Evolutionary conservation across 2,113 vertebrate genomes (phyloP).

Genomic region (Lathamus discolor): DNA sequence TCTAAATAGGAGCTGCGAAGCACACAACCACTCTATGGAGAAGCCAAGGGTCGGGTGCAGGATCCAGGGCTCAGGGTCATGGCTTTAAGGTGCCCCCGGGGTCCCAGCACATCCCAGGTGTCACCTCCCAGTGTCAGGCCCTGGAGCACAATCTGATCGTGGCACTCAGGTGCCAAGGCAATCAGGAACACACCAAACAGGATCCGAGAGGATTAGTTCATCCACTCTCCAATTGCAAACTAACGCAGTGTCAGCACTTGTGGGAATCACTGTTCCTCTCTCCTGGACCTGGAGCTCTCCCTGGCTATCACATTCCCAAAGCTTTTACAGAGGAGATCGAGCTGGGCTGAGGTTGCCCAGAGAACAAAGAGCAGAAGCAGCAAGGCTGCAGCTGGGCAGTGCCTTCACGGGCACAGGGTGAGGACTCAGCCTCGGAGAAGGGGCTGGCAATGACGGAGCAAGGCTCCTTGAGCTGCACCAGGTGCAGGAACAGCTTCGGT

Average conservation of each 20-base stretch:
- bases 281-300: neutral
- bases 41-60: neutral
- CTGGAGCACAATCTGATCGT: neutral
- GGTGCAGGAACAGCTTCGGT: neutral
- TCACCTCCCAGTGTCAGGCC: fast-evolving
- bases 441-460: neutral
- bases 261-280: neutral
- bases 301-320: neutral
- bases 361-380: neutral
- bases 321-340: neutral
- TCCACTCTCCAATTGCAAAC: neutral
- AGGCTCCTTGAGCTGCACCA: fast-evolving
- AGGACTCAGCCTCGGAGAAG: neutral
- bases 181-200: fast-evolving
- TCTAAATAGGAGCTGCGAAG: neutral
- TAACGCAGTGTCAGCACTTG: neutral
- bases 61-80: fast-evolving
- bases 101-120: neutral
- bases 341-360: neutral
- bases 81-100: neutral
- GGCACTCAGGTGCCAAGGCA: neutral
- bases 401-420: neutral
- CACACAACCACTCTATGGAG: fast-evolving
- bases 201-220: neutral
- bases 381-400: neutral